Conservation (phyloP, 2,113 vertebrate species). For the Tachycineta bicolor region DNA sequence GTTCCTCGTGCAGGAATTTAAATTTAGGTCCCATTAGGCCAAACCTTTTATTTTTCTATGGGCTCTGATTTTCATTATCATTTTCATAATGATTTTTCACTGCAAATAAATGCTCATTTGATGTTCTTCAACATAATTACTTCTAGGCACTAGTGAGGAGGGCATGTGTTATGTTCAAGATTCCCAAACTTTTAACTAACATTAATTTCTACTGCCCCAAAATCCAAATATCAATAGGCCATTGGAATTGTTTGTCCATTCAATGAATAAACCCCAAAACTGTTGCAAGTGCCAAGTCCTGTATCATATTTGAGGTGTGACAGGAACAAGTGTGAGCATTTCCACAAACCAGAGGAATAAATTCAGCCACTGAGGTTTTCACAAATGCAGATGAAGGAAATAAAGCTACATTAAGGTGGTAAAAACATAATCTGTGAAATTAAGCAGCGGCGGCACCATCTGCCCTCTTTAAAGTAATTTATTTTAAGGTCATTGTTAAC, state of each 20-base stretch:
- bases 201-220: background rate
- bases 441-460: background rate
- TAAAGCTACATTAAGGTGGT: background rate
- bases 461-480: background rate
- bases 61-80: background rate
- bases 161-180: background rate
- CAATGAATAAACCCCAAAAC: background rate
- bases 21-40: background rate
- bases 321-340: background rate
- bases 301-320: accelerated
- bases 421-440: background rate
- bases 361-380: background rate
- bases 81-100: background rate
- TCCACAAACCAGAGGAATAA: background rate
- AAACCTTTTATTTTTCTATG: background rate
- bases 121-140: background rate
- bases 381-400: background rate
- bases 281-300: background rate
- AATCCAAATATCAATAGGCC: background rate
- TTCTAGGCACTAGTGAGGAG: background rate
- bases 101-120: background rate
- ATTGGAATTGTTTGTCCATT: background rate
- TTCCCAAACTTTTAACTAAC: accelerated
- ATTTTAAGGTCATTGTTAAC: background rate
- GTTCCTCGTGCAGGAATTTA: background rate